Percentiles rank a stretch among this genome's conserved stretches.
These are phyloP conservation scores for Lampris incognitus DNA, from an alignment of 2,113 vertebrate genomes.

Conservation along the genomic window DNA sequence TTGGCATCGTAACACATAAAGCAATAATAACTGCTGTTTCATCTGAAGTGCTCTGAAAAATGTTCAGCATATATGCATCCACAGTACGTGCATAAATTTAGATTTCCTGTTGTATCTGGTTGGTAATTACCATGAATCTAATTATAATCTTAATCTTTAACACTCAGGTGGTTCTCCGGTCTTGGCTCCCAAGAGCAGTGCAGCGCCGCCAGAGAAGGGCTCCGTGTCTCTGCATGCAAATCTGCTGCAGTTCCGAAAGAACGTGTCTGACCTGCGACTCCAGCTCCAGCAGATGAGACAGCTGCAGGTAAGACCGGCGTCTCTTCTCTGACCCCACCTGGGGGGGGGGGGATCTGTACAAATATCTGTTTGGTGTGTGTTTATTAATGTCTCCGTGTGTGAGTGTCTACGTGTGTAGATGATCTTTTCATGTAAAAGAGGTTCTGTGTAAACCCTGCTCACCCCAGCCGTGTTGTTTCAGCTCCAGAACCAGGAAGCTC, in stretches of 20 bases:
- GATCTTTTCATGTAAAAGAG: no score
- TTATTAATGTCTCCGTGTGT: background rate
- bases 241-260: slow-evolving; percentile 89
- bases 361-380: background rate
- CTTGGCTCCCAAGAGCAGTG: slow-evolving; percentile 76
- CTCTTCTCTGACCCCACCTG: slow-evolving; percentile 10
- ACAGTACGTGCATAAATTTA: background rate
- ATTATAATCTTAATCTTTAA: background rate
- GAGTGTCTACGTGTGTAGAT: slow-evolving; percentile 51
- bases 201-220: slow-evolving; percentile 67
- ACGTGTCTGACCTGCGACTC: slow-evolving; percentile 88
- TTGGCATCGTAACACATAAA: background rate
- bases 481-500: slow-evolving; percentile 95
- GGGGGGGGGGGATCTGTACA: background rate
- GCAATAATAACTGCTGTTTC: background rate
- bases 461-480: slow-evolving; percentile 67
- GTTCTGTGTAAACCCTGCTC: background rate
- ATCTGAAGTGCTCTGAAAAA: background rate
- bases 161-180: slow-evolving; percentile 80
- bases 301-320: slow-evolving; percentile 86
- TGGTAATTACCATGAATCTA: background rate
- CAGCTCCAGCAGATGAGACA: slow-evolving; percentile 95
- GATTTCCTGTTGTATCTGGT: background rate
- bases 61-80: background rate
- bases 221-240: slow-evolving; percentile 83